Conservation (phyloP, 2,888 invertebrate species). For the Aelia acuminata region DNA sequence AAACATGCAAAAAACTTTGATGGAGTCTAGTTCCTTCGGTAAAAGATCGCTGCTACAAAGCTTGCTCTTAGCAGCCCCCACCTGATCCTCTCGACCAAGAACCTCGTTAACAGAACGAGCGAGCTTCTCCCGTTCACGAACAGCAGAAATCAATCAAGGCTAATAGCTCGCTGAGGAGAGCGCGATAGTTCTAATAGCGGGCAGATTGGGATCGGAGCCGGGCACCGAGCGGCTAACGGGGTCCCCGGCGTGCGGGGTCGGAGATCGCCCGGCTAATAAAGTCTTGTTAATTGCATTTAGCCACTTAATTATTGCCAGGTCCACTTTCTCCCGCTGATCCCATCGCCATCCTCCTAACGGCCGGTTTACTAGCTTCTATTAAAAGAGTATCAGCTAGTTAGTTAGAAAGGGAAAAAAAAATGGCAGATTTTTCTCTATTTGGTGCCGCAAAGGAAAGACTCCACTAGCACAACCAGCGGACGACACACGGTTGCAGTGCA, state of each 20-base stretch:
- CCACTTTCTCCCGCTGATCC: slow-evolving; percentile 29
- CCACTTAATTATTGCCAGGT: slow-evolving; percentile 21
- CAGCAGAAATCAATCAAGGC: slow-evolving; percentile 37
- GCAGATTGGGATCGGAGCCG: not conserved
- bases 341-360: slow-evolving; percentile 12
- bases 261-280: slow-evolving; percentile 5
- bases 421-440: not conserved
- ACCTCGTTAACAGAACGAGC: not conserved
- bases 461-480: not conserved
- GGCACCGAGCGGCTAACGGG: not conserved
- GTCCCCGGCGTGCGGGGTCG: slow-evolving; percentile 2
- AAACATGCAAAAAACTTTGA: no score
- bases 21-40: no score
- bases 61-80: not conserved
- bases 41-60: no score
- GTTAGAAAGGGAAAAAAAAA: not conserved
- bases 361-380: slow-evolving; percentile 24
- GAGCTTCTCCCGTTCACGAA: not conserved
- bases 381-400: slow-evolving; percentile 26
- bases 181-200: slow-evolving; percentile 49
- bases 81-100: not conserved
- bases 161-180: slow-evolving; percentile 2
- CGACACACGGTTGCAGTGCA: no score
- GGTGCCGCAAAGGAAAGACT: not conserved
- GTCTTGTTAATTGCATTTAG: slow-evolving; percentile 25